phyloP scores from a whole-genome alignment of 2,797 vertebrate species.

The Gymnocypris eckloni region DNA sequence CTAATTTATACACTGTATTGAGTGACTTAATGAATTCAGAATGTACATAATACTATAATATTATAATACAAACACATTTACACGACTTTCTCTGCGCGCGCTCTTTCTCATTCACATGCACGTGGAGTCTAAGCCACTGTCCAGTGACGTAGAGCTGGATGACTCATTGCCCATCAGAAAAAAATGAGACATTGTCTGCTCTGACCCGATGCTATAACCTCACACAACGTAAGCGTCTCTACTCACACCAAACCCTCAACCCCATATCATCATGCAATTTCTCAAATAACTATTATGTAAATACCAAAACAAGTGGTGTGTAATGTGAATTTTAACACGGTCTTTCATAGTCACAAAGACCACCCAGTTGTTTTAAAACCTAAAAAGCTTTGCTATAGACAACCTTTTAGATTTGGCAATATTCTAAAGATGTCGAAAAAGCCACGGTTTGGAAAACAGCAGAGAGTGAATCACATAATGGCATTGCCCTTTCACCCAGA shows the following conservation, averaged over 20 bases:
- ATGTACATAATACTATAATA: background rate
- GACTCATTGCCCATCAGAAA: conserved; percentile 29
- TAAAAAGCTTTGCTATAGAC: background rate
- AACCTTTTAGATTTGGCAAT: conserved; percentile 9
- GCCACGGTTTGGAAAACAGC: background rate
- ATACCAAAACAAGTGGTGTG: background rate
- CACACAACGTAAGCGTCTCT: background rate
- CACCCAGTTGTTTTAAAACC: background rate
- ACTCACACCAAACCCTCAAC: background rate
- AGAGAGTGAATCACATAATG: background rate
- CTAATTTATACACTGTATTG: background rate
- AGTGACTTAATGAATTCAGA: background rate
- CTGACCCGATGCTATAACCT: background rate
- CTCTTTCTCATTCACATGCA: background rate
- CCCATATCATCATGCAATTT: background rate
- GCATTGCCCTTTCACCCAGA: background rate
- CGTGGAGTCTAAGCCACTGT: background rate
- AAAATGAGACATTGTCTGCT: background rate
- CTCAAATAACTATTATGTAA: background rate
- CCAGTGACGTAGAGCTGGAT: conserved; percentile 21
- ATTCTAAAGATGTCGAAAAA: background rate
- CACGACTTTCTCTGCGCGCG: background rate
- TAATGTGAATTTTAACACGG: background rate
- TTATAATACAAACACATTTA: background rate
- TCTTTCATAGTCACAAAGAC: background rate